phyloP scores from a whole-genome alignment of 37 sponge, comb jelly and placozoan species.

The Agelas oroides region DNA sequence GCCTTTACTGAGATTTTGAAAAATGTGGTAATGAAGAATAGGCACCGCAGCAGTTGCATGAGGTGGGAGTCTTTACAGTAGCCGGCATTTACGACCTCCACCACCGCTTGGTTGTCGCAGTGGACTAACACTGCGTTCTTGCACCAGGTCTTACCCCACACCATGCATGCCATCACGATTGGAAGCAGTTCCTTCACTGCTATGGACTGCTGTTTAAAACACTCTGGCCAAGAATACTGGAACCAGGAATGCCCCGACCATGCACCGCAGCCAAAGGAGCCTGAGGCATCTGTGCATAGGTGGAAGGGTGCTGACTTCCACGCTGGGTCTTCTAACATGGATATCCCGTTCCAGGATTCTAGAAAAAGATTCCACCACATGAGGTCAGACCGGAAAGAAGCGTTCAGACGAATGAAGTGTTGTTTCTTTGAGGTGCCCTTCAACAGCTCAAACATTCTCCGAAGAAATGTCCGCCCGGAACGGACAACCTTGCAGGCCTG shows the following conservation, averaged over 20 bases:
- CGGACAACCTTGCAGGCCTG: conserved; percentile 37
- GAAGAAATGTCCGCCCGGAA: background rate
- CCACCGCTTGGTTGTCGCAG: conserved; percentile 43
- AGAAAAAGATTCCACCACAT: conserved; percentile 14
- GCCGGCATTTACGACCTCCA: background rate
- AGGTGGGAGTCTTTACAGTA: background rate
- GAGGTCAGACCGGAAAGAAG: conserved; percentile 30
- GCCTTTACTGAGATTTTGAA: background rate
- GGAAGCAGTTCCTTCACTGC: conserved; percentile 37
- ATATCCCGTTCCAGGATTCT: conserved; percentile 25
- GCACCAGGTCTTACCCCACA: conserved; percentile 22
- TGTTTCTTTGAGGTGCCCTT: background rate
- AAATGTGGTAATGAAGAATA: conserved; percentile 5
- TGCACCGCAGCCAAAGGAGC: conserved; percentile 38
- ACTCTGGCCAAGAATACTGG: conserved; percentile 1
- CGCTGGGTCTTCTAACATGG: background rate
- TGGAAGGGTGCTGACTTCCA: background rate
- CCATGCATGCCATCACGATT: conserved; percentile 6
- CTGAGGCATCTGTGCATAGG: conserved; percentile 46
- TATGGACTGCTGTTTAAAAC: background rate
- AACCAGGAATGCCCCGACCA: conserved; percentile 16
- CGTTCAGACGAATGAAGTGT: conserved; percentile 17
- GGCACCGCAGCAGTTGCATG: conserved; percentile 40
- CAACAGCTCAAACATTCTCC: background rate
- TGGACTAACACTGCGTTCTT: conserved; percentile 1